phyloP scores from a whole-genome alignment of 1,140 invertebrate species.

The Diuraphis noxia region DNA sequence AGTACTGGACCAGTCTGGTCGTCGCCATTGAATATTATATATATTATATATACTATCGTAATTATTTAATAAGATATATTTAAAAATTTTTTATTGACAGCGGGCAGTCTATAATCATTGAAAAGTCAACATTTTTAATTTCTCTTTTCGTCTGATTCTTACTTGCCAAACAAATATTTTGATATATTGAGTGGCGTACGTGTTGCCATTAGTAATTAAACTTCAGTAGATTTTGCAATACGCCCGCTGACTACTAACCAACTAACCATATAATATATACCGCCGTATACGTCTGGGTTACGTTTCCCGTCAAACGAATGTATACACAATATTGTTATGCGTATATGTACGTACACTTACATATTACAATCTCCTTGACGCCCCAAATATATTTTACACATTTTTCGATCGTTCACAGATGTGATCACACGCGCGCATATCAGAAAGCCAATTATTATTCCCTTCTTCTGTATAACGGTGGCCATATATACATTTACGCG shows the following conservation, averaged over 20 bases:
- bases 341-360: background rate
- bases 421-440: background rate
- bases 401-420: conserved; percentile 5
- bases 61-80: no score
- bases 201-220: background rate
- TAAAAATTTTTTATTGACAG: no score
- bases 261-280: no score
- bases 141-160: background rate
- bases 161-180: background rate
- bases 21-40: no score
- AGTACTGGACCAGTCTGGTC: no score
- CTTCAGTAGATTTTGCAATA: background rate
- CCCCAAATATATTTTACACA: conserved; percentile 20
- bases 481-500: background rate
- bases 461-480: background rate
- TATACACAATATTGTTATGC: background rate
- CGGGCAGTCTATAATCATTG: background rate
- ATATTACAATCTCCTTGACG: conserved; percentile 5
- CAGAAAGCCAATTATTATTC: conserved; percentile 23
- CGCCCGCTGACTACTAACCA: background rate
- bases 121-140: background rate
- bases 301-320: background rate
- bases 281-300: background rate
- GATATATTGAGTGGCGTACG: background rate
- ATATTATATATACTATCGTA: no score